Evolutionary conservation across 2,113 vertebrate species (phyloP).

Genomic region (Sterrhoptilus dennistouni): DNA sequence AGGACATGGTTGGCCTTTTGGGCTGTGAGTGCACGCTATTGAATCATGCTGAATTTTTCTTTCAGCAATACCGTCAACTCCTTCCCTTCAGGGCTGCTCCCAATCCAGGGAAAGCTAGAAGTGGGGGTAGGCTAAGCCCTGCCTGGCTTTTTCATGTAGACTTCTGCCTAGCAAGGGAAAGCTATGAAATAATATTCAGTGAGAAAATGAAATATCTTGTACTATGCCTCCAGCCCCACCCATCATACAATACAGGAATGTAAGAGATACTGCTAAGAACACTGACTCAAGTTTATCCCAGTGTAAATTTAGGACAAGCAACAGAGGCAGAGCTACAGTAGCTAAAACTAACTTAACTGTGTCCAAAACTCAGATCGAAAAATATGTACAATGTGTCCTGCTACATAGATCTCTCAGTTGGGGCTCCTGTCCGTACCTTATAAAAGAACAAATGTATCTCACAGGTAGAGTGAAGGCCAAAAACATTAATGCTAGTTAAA

Average conservation of each 20-base stretch:
- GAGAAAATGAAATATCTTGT: neutral
- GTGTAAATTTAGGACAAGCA: neutral
- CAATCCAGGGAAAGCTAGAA: neutral
- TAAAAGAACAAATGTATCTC: neutral
- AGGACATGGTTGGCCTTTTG: rapidly evolving
- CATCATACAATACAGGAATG: neutral
- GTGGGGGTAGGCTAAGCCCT: rapidly evolving
- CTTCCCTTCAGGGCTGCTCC: neutral
- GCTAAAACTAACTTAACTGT: neutral
- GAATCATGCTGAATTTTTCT: neutral
- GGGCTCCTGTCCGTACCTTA: neutral
- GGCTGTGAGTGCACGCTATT: neutral
- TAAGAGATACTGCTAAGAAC: neutral
- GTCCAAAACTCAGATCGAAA: neutral
- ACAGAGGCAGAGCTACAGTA: neutral
- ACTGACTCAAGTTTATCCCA: neutral
- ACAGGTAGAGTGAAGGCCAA: neutral
- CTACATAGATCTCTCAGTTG: neutral
- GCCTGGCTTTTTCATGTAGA: neutral
- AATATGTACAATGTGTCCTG: neutral
- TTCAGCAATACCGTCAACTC: too few relatives aligned
- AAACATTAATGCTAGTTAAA: neutral
- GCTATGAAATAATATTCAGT: neutral
- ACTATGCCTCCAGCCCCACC: neutral
- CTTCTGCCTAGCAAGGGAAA: neutral